Evolutionary conservation across 2,888 invertebrate species (phyloP).

Genomic region (Lochmaea capreae): DNA sequence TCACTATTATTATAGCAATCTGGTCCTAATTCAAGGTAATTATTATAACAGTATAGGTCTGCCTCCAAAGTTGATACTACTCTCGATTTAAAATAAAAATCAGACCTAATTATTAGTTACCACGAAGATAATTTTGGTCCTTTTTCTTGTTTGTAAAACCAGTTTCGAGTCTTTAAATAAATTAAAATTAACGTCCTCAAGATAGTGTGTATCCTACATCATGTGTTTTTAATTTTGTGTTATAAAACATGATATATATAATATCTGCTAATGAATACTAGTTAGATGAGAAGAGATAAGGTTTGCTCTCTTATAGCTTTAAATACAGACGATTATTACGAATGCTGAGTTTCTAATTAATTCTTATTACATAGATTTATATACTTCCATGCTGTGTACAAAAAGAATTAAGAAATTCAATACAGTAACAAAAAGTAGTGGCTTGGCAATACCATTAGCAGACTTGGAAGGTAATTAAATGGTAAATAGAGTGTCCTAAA

Average conservation of each 20-base stretch:
- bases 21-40: slow-evolving; percentile 40
- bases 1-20: slow-evolving; percentile 42
- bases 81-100: slow-evolving; percentile 43
- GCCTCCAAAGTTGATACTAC: slow-evolving; percentile 39
- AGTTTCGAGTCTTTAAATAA: slow-evolving; percentile 40
- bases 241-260: slow-evolving; percentile 33
- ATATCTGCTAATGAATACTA: slow-evolving; percentile 37
- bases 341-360: neutral
- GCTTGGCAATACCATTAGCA: too few species aligned
- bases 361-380: neutral
- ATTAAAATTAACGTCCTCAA: slow-evolving; percentile 40
- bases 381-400: too few species aligned
- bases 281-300: neutral
- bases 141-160: slow-evolving; percentile 41
- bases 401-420: too few species aligned
- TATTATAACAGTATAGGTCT: slow-evolving; percentile 41
- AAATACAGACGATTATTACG: neutral
- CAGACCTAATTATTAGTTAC: slow-evolving; percentile 41
- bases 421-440: too few species aligned
- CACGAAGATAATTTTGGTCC: slow-evolving; percentile 40
- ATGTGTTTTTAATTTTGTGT: slow-evolving; percentile 40
- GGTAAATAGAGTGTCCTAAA: too few species aligned
- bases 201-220: slow-evolving; percentile 39
- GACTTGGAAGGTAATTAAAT: too few species aligned
- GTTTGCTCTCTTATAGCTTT: slow-evolving; percentile 13